A percentile compares a stretch with the other conserved stretches of the same genome.
Conservation (phyloP, 2,797 vertebrate genomes). For the Numenius phaeopus region DNA sequence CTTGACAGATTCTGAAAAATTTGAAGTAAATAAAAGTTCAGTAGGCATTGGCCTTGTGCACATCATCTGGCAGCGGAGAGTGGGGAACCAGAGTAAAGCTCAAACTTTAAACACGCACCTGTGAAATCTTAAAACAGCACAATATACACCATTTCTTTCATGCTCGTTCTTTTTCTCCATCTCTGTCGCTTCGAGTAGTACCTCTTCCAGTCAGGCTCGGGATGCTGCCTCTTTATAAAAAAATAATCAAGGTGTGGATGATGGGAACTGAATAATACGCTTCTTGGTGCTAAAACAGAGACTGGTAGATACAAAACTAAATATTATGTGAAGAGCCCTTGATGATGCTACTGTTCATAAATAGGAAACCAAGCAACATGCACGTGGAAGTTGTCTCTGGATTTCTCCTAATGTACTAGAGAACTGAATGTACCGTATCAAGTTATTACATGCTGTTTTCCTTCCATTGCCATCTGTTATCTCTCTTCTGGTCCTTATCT, state of each 20-base stretch:
- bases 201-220: not conserved
- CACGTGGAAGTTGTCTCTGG: conserved; percentile 43
- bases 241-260: not conserved
- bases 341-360: conserved; percentile 36
- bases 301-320: not conserved
- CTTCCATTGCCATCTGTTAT: conserved; percentile 70
- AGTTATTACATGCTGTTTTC: conserved; percentile 66
- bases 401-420: conserved; percentile 27
- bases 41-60: not conserved
- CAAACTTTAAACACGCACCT: not conserved
- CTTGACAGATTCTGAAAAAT: not conserved
- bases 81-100: not conserved
- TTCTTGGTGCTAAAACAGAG: not conserved
- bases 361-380: not conserved
- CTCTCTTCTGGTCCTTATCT: conserved; percentile 67
- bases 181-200: not conserved
- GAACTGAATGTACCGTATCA: conserved; percentile 63
- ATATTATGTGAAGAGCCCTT: not conserved
- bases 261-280: not conserved
- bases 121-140: not conserved
- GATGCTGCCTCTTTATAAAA: not conserved
- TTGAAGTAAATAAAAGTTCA: not conserved
- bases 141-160: not conserved
- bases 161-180: not conserved
- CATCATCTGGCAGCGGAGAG: not conserved